These are phyloP conservation scores for Tretioscincus oriximinensis DNA, from an alignment of 2,113 vertebrate genomes.

Conservation along the genomic window DNA sequence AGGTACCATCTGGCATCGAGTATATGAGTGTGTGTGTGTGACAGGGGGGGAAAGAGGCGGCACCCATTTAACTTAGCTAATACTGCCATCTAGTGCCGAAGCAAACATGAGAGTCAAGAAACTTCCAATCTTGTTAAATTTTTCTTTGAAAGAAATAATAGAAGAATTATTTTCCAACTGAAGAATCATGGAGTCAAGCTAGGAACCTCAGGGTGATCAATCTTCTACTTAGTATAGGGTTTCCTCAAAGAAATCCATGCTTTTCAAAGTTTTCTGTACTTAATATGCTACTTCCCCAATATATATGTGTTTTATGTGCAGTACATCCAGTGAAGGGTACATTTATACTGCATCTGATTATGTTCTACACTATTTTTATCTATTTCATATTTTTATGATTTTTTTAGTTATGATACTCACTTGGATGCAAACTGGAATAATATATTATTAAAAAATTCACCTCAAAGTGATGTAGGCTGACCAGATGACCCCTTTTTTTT, in stretches of 20 bases:
- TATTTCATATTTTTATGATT: too few relatives aligned
- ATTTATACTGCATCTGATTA: too few relatives aligned
- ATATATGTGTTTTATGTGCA: neutral
- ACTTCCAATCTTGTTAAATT: neutral
- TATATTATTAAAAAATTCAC: too few relatives aligned
- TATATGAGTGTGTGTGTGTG: too few relatives aligned
- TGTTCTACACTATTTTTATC: too few relatives aligned
- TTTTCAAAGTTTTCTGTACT: neutral
- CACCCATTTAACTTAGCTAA: constrained; percentile 33
- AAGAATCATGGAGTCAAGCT: neutral
- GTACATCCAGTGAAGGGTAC: too few relatives aligned
- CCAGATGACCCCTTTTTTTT: too few relatives aligned
- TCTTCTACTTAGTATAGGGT: too few relatives aligned
- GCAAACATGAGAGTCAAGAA: neutral
- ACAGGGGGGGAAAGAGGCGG: neutral
- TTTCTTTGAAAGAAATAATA: neutral
- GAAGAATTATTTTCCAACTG: neutral
- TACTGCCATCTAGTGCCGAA: constrained; percentile 64
- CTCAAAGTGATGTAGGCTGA: too few relatives aligned
- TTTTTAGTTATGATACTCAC: too few relatives aligned
- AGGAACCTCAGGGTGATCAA: too few relatives aligned
- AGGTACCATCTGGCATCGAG: rapidly evolving
- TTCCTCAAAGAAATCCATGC: neutral
- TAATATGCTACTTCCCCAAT: neutral
- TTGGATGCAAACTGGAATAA: too few relatives aligned